Base-by-base conservation (phyloP, 1,140 invertebrate species). In the Saccostrea glomerata region DNA sequence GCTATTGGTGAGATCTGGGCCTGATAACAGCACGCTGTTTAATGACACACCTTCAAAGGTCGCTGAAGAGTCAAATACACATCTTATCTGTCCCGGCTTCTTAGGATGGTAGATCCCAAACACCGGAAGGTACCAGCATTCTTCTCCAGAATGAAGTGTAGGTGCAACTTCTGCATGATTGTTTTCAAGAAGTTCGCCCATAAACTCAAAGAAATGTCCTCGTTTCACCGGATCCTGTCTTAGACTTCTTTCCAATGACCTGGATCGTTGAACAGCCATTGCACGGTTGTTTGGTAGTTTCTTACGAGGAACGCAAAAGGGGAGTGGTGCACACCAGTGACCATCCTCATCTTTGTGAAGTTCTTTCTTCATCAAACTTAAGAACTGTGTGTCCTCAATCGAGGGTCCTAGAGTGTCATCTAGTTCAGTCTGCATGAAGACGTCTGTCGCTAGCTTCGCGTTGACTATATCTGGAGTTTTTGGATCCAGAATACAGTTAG, bases 41-140 rank as follows among this genome's bases (percentile, higher is more conserved):
- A 36, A 36, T 36, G 30, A 36, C 30, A 36, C 30, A 36, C 30
- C 30, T 36, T 36, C 30, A 36, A 36, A 36, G 2, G 30, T 36
- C 2, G 30, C 30, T 36, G 30, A 36, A 36, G 30, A 36, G 30
- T 36, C 30, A 36, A 36, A 36, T 1, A 36, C 30, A 36, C 30
- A 36, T 36, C 30, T 36, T 36, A 36, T 36, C 30, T 36, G 1
- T 36, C 30, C 30, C 30, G 30, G 30, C 30, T 36, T 36, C 30
- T 36, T 36, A 36, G 30, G 30, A 36, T 36, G 30, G 30, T 36
- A 36, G 30, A 36, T 36, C 30, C 30, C 30, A 36, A 1, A 36
- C 30, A 36, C 30, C 30, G 30, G 30, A 12, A 90, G 56, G 30
- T 92, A 92, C 88, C 88, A 89, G 23, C n/a, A 23, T 25, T 89